A percentile compares a stretch with the other conserved stretches of the same genome.
phyloP scores from a whole-genome alignment of 2,797 vertebrate genomes.

The Phataginus tricuspis region DNA sequence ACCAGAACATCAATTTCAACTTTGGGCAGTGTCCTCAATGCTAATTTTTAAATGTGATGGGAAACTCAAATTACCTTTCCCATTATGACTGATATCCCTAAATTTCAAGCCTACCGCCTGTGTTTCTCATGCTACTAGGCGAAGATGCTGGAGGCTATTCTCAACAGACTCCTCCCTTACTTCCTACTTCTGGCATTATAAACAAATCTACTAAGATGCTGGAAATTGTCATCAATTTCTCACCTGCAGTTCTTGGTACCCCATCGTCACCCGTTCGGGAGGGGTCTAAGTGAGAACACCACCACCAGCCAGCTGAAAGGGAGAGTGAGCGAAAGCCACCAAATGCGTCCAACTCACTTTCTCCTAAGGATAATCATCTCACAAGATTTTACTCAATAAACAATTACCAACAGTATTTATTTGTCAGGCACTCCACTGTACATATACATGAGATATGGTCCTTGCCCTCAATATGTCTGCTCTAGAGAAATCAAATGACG shows the following conservation, averaged over 20 bases:
- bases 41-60: neutral
- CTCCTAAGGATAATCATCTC: neutral
- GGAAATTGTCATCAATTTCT: conserved; percentile 13
- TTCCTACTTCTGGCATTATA: neutral
- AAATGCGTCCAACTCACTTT: neutral
- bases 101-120: neutral
- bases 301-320: neutral
- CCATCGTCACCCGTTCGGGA: neutral
- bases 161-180: neutral
- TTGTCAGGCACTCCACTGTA: neutral
- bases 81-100: neutral
- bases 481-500: conserved; percentile 45
- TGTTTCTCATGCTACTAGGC: neutral
- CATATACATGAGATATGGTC: neutral
- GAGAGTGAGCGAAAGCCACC: conserved; percentile 4
- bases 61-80: conserved; percentile 29
- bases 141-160: neutral
- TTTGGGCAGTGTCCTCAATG: neutral
- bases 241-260: neutral
- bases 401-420: neutral
- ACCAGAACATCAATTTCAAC: neutral
- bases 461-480: neutral
- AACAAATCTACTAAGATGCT: neutral
- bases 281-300: neutral
- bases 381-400: conserved; percentile 4